Percentiles rank a stretch among this genome's conserved stretches.
Conservation (phyloP, 2,888 invertebrate genomes). For the Erebia ligea region DNA sequence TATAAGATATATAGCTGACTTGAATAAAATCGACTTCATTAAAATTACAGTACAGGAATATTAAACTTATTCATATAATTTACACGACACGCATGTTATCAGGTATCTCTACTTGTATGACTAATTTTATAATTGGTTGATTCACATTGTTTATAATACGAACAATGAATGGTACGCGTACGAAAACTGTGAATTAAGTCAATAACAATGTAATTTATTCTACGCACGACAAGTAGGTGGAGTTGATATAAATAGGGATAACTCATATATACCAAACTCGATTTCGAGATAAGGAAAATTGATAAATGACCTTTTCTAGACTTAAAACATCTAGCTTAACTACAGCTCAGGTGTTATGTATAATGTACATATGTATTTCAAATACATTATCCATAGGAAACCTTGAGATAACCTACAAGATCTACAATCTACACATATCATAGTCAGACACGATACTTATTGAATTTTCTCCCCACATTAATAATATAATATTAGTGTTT, state of each 20-base stretch:
- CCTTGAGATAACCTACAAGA: neutral
- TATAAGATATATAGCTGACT: neutral
- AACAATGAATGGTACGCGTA: constrained; percentile 19
- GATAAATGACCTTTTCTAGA: neutral
- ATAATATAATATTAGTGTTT: too few species aligned
- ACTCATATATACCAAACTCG: neutral
- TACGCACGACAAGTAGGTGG: neutral
- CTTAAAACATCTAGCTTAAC: neutral
- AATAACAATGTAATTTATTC: constrained; percentile 14
- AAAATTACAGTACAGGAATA: neutral
- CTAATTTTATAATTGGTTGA: constrained; percentile 25
- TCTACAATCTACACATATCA: too few species aligned
- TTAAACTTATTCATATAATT: constrained; percentile 6
- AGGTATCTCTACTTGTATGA: constrained; percentile 6
- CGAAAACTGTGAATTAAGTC: constrained; percentile 15
- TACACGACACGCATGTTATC: constrained; percentile 4
- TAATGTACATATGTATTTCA: too few species aligned
- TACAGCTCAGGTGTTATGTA: too few species aligned
- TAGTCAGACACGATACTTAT: too few species aligned
- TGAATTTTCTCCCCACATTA: too few species aligned
- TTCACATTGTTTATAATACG: constrained; percentile 19
- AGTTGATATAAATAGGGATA: neutral
- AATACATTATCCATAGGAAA: neutral
- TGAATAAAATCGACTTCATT: neutral
- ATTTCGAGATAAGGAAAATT: neutral